phyloP scores from a whole-genome alignment of 1,140 invertebrate species.

The Trichonephila inaurata region DNA sequence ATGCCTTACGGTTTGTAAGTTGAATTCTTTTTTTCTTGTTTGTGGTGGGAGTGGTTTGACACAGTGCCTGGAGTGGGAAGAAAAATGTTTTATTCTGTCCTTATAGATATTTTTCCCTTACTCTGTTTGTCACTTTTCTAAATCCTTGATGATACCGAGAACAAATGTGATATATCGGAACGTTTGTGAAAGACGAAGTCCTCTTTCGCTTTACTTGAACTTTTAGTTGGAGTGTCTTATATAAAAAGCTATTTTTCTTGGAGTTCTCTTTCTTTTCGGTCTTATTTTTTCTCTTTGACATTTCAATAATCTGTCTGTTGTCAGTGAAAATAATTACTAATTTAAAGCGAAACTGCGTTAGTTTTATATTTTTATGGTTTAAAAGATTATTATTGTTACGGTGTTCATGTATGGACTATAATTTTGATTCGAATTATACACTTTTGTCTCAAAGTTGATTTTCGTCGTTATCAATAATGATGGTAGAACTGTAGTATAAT shows the following conservation, averaged over 20 bases:
- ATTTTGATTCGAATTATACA: no score
- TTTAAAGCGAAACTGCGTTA: no score
- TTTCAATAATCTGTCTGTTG: not conserved
- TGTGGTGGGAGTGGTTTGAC: slow-evolving; percentile 11
- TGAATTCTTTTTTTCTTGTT: slow-evolving; percentile 53
- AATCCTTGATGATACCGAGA: slow-evolving; percentile 72
- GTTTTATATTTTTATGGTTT: no score
- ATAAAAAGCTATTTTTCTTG: not conserved
- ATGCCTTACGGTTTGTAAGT: slow-evolving; percentile 66
- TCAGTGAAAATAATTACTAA: not conserved
- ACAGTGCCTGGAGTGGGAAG: slow-evolving; percentile 11
- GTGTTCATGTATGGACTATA: no score
- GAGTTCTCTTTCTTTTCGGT: not conserved
- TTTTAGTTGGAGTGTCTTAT: not conserved
- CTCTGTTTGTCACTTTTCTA: slow-evolving; percentile 65
- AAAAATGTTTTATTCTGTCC: slow-evolving; percentile 71
- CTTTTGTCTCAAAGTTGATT: no score
- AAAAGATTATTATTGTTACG: no score
- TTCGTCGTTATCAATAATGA: no score
- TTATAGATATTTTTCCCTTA: slow-evolving; percentile 42
- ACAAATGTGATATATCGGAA: slow-evolving; percentile 66
- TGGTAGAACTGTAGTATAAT: no score
- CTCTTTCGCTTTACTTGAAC: not conserved
- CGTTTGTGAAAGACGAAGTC: not conserved
- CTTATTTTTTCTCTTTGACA: not conserved